Evolutionary conservation across 2,888 invertebrate genomes (phyloP).

Genomic region (Tineola bisselliella): DNA sequence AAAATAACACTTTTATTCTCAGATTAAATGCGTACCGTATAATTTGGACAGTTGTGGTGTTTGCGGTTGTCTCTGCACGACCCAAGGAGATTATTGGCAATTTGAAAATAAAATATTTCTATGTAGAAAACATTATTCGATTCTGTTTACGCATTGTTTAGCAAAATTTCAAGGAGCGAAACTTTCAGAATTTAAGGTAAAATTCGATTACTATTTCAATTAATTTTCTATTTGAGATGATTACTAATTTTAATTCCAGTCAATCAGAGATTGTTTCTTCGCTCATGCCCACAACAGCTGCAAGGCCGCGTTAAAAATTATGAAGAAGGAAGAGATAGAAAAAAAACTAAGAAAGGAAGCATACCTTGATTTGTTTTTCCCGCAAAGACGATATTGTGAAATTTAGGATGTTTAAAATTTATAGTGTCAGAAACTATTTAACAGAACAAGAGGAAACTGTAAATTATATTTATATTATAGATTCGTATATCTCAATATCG

Average conservation of each 20-base stretch:
- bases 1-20: slow-evolving; percentile 14
- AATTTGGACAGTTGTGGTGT: slow-evolving; percentile 54
- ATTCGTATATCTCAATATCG: too few species aligned
- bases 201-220: too few species aligned
- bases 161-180: slow-evolving; percentile 51
- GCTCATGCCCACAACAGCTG: slow-evolving; percentile 61
- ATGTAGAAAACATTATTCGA: slow-evolving; percentile 49
- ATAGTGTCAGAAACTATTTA: too few species aligned
- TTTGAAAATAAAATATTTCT: slow-evolving; percentile 56
- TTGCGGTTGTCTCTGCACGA: slow-evolving; percentile 53
- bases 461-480: too few species aligned
- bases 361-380: slow-evolving; percentile 55
- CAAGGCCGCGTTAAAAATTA: slow-evolving; percentile 59
- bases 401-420: not conserved
- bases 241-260: slow-evolving; percentile 27
- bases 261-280: slow-evolving; percentile 62
- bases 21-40: slow-evolving; percentile 64
- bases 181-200: slow-evolving; percentile 54
- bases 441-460: too few species aligned
- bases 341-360: slow-evolving; percentile 60
- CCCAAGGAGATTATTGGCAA: slow-evolving; percentile 70
- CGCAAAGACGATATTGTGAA: slow-evolving; percentile 47
- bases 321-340: slow-evolving; percentile 53
- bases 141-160: slow-evolving; percentile 49
- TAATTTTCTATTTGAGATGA: too few species aligned